Evolutionary conservation across 2,888 invertebrate genomes (phyloP).

Genomic region (Ochropleura leucogaster): DNA sequence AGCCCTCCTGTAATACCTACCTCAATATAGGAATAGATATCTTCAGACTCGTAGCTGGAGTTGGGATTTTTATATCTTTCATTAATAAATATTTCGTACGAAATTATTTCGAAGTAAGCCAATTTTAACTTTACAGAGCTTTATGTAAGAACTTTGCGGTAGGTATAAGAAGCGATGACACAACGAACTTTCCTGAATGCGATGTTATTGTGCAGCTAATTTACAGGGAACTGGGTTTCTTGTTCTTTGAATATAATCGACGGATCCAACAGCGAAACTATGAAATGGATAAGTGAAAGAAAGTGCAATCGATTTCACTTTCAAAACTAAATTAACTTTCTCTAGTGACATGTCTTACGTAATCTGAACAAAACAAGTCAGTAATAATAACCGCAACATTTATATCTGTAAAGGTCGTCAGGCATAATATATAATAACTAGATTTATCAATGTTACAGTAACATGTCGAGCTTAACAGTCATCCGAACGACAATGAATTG

Average conservation of each 20-base stretch:
- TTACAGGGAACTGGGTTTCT: conserved; percentile 58
- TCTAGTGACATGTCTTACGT: conserved; percentile 89
- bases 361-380: conserved; percentile 87
- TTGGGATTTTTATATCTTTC: conserved; percentile 39
- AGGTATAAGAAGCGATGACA: conserved; percentile 47
- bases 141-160: conserved; percentile 51
- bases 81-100: conserved; percentile 42
- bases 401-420: conserved; percentile 86
- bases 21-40: conserved; percentile 64
- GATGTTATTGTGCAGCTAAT: conserved; percentile 50
- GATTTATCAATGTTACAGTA: conserved; percentile 60
- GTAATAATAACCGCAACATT: conserved; percentile 86
- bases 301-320: conserved; percentile 91
- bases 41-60: conserved; percentile 35
- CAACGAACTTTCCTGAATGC: conserved; percentile 54
- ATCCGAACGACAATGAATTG: conserved; percentile 1
- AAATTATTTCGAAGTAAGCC: conserved; percentile 48
- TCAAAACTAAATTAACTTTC: conserved; percentile 91
- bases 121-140: conserved; percentile 52
- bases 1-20: conserved; percentile 78
- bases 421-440: conserved; percentile 59
- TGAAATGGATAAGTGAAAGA: conserved; percentile 89
- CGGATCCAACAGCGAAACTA: conserved; percentile 80
- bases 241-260: conserved; percentile 70
- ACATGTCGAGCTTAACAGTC: background rate